Base-by-base conservation (phyloP, 2,888 invertebrate genomes). In the Hedychridium roseum region DNA sequence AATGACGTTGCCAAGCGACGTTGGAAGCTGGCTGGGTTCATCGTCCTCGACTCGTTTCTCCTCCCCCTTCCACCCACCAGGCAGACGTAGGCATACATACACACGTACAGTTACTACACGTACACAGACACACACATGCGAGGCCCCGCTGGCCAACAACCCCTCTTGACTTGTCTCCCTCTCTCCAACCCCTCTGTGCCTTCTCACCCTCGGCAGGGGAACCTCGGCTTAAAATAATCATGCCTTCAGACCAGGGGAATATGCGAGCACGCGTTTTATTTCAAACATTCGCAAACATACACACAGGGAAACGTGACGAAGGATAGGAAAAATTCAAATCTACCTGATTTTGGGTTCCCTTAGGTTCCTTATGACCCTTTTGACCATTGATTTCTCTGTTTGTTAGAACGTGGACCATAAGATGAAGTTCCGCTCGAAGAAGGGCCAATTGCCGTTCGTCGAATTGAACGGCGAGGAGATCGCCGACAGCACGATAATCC, bases 391-490 rank as follows among this genome's bases (percentile, higher is more conserved):
- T 28, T 32, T 31, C 23, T 48, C 23, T 23, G 16, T 52, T 36
- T 86, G 85, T 3, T 86, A 95, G 94, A 95, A 95, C 83, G 92
- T 95, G 62, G 94, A 94, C 79, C 94, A 95, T 82, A 94, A 93
- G 83, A 88, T 93, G 83, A 92, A 93, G 78, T 92, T 90, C 85
- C 90, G 92, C 68, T 95, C 94, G 68, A 92, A 92, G 84, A 96
- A 96, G 79, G 95, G 95, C 35, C 93, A 92, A 79, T 83, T 97
- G 69, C 97, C 97, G 23, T 97, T 97, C 82, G 86, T 97, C 64
- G 95, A 97, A 80, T 79, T 97, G 54, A 97, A 97, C 78, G 97
- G 96, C 31, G 92, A 94, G 75, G 94, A 97, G 82, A 89, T 95
- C 61, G 90, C 94, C 36, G 97, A 97, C 81, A 94, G 94, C 74